Base-by-base conservation (phyloP, 2,797 vertebrate genomes). In the Chelonia mydas region DNA sequence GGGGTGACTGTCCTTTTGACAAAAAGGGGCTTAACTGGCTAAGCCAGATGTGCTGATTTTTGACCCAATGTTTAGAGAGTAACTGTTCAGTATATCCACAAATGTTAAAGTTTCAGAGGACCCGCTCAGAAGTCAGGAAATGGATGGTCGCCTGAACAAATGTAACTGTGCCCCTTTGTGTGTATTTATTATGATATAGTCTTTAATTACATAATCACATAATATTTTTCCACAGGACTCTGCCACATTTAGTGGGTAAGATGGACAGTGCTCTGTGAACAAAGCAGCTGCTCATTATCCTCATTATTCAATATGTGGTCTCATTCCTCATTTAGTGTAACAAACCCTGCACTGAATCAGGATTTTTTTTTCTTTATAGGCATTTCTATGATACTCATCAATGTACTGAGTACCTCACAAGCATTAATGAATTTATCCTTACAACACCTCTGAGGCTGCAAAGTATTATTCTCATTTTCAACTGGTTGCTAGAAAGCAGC, bases 391-490 rank as follows among this genome's bases (percentile, higher is more conserved):
- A 65, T 1, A 80, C n/a, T 68, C 17, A 55, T 53, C 4, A 91
- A 45, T 76, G 90, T 88, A 49, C 83, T 93, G 86, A 83, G 94
- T 94, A 83, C 16, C 79, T 76, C 76, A 79, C 53, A 89, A 83
- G 50, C 2, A 31, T 37, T 57, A 81, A 81, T 1, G 7, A 31
- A 84, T 72, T 3, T n/a, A 53, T 41, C 45, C n/a, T 88, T 88
- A 45, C 55, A 90, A 7, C 51, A 7, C 49, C 68, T 88, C 16
- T 37, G 41, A 53, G 50, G 7, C 27, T 57, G 65, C 31, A 95
- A 82, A 76, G 5, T 11, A 92, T 77, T 92, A 65, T 95, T 31
- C 72, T 5, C 33, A 76, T 93, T 94, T 95, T 94, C 83, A 47
- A 1, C 84, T 77, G 23, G 79, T 89, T 90, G 5, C 2, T 88